Conservation (phyloP, 2,113 vertebrate genomes). For the Plectropomus leopardus region DNA sequence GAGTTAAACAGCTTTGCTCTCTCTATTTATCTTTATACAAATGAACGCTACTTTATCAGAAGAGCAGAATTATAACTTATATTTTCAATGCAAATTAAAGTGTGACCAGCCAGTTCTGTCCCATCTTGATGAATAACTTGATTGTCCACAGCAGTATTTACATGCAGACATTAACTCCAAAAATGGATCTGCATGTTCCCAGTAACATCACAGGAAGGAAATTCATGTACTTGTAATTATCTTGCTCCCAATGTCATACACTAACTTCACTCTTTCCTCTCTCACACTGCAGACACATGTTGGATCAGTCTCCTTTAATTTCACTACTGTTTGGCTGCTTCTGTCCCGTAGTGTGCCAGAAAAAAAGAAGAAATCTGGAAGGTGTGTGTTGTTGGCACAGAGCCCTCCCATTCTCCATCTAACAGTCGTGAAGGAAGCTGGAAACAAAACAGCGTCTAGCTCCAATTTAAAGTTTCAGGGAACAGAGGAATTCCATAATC, state of each 20-base stretch:
- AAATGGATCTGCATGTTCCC: slow-evolving; percentile 15
- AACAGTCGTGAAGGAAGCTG: slow-evolving; percentile 57
- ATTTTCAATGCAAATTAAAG: slow-evolving; percentile 57
- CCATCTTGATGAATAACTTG: not conserved
- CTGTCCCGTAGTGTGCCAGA: slow-evolving; percentile 6
- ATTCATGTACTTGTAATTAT: not conserved
- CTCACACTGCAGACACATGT: slow-evolving; percentile 15
- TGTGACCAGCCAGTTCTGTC: not conserved
- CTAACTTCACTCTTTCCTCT: not conserved
- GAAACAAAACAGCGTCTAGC: slow-evolving; percentile 55
- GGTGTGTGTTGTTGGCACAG: slow-evolving; percentile 46
- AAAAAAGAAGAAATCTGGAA: slow-evolving; percentile 37
- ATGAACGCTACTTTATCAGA: not conserved
- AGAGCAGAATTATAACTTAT: not conserved
- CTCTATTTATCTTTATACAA: slow-evolving; percentile 35
- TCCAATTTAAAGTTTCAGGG: slow-evolving; percentile 33
- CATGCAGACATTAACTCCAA: slow-evolving; percentile 11
- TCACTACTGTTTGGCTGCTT: slow-evolving; percentile 30
- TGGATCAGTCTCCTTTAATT: slow-evolving; percentile 25
- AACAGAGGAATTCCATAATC: slow-evolving; percentile 62
- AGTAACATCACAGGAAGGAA: slow-evolving; percentile 3
- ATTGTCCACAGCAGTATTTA: not conserved
- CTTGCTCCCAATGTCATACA: not conserved
- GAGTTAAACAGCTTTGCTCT: slow-evolving; percentile 20
- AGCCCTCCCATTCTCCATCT: slow-evolving; percentile 31